These are phyloP conservation scores for Pseudochaenichthys georgianus DNA, from an alignment of 2,797 vertebrate species.

Conservation along the genomic window DNA sequence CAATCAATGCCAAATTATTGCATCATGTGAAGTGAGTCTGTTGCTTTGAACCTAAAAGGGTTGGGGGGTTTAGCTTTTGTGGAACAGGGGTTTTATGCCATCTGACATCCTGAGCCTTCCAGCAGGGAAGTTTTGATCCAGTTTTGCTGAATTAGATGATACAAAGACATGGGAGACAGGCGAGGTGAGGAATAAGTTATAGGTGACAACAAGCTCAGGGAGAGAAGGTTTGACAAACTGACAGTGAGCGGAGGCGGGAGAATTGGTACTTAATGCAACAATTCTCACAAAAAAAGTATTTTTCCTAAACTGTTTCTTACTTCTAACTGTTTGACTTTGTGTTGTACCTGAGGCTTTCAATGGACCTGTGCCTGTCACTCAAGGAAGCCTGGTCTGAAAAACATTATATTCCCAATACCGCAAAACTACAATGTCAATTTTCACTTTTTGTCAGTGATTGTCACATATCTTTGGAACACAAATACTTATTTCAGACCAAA, in stretches of 20 bases:
- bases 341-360: conserved; percentile 1
- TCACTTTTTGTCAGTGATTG: no score
- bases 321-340: conserved; percentile 14
- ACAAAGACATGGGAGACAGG: conserved; percentile 56
- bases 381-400: background rate
- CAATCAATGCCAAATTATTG: conserved; percentile 75
- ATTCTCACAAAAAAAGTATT: conserved; percentile 13
- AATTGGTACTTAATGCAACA: conserved; percentile 17
- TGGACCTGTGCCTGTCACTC: background rate
- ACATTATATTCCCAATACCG: no score
- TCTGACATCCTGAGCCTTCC: conserved; percentile 70
- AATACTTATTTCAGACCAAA: no score
- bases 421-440: no score
- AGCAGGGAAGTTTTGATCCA: conserved; percentile 60
- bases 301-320: conserved; percentile 11
- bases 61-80: conserved; percentile 69
- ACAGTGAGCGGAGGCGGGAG: conserved; percentile 3
- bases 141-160: conserved; percentile 73
- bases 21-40: conserved; percentile 76
- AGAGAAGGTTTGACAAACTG: conserved; percentile 42
- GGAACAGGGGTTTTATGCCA: conserved; percentile 71
- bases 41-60: conserved; percentile 72
- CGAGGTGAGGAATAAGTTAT: conserved; percentile 61
- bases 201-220: conserved; percentile 47
- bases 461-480: no score